Conservation (phyloP, 1,140 invertebrate species). For the Drosophila ironensis region DNA sequence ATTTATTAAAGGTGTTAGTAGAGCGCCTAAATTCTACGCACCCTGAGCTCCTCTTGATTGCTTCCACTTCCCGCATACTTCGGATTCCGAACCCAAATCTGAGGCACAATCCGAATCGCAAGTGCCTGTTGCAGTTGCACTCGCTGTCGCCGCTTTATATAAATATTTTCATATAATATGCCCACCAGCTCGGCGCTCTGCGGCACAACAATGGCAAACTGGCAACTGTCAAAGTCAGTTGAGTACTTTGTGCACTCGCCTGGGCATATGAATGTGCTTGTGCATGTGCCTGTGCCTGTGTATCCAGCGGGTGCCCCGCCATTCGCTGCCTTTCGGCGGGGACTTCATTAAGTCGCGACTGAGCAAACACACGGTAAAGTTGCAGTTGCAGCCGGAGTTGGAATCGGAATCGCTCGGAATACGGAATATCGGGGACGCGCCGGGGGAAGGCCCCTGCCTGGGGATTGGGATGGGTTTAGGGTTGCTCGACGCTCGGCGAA, state of each 20-base stretch:
- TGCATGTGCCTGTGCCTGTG: no score
- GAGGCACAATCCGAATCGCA: background rate
- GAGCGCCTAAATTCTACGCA: no score
- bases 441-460: background rate
- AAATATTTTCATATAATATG: conserved; percentile 44
- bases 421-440: background rate
- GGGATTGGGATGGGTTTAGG: conserved; percentile 28
- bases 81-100: conserved; percentile 12
- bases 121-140: conserved; percentile 29
- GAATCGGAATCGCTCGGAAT: conserved; percentile 1
- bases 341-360: conserved; percentile 48
- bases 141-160: background rate
- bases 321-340: conserved; percentile 5
- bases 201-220: conserved; percentile 35
- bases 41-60: conserved; percentile 8
- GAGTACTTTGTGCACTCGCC: conserved; percentile 1
- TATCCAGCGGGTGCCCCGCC: conserved; percentile 10
- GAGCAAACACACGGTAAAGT: conserved; percentile 20
- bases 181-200: conserved; percentile 23
- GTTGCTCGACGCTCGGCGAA: conserved; percentile 29
- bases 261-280: no score
- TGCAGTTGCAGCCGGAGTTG: conserved; percentile 44
- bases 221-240: conserved; percentile 61
- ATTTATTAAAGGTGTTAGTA: conserved; percentile 13
- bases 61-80: conserved; percentile 23